phyloP scores from a whole-genome alignment of 2,888 invertebrate species.

The Scaeva pyrastri region DNA sequence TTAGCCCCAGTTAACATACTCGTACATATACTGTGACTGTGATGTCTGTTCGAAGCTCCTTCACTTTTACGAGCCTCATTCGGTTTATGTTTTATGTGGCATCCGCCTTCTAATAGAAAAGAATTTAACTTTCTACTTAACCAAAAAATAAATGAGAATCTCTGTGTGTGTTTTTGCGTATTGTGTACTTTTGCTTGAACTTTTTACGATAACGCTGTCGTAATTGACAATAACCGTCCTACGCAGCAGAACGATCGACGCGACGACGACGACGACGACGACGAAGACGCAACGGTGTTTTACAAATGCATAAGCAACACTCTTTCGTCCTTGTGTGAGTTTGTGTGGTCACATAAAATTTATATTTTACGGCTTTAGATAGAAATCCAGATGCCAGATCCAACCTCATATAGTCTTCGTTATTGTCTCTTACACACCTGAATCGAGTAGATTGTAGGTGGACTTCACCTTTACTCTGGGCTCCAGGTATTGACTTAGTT shows the following conservation, averaged over 20 bases:
- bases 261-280: no score
- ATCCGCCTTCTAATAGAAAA: constrained; percentile 68
- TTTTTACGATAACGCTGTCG: constrained; percentile 62
- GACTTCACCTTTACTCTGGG: constrained; percentile 41
- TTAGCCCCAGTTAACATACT: no score
- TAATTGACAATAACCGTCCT: constrained; percentile 63
- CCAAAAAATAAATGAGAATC: constrained; percentile 60
- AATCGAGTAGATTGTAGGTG: constrained; percentile 39
- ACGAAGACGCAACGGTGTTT: not conserved
- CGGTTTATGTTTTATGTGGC: constrained; percentile 72
- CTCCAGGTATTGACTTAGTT: constrained; percentile 46
- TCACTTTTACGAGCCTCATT: constrained; percentile 69
- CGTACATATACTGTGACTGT: not conserved
- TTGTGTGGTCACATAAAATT: constrained; percentile 41
- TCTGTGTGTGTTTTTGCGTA: constrained; percentile 27
- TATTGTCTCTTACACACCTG: constrained; percentile 38
- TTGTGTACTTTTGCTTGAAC: constrained; percentile 52
- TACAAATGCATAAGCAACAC: constrained; percentile 62
- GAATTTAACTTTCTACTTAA: constrained; percentile 73
- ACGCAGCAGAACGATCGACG: constrained; percentile 39
- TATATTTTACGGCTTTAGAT: constrained; percentile 59
- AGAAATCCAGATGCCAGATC: constrained; percentile 29
- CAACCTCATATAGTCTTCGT: constrained; percentile 1
- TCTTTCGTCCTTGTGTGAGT: constrained; percentile 17
- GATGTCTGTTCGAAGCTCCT: constrained; percentile 34